Evolutionary conservation across 2,888 invertebrate species (phyloP).

Genomic region (Sussaba pulchella): DNA sequence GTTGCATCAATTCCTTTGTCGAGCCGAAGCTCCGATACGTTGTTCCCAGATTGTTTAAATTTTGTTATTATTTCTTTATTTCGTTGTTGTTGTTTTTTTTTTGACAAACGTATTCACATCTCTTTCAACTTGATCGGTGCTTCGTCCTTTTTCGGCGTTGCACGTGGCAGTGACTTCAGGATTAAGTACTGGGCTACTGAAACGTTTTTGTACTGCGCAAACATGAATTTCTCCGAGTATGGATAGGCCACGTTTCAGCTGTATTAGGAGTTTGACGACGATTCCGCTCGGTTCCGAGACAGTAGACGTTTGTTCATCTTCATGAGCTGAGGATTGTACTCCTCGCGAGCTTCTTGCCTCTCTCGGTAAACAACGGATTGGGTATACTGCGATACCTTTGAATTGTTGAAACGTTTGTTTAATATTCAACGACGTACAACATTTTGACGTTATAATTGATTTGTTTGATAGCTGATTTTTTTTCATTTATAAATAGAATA

Average conservation of each 20-base stretch:
- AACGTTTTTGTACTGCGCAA: conserved; percentile 23
- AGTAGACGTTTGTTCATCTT: conserved; percentile 65
- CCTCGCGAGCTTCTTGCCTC: conserved; percentile 67
- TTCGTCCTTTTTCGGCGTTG: conserved; percentile 18
- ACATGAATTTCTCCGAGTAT: background rate
- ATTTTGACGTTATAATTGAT: background rate
- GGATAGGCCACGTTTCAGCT: conserved; percentile 3
- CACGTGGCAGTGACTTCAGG: conserved; percentile 5
- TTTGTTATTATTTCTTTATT: conserved; percentile 6
- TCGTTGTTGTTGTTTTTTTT: background rate
- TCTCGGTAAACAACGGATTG: conserved; percentile 71
- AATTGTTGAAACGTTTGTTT: conserved; percentile 62
- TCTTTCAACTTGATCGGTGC: conserved; percentile 21
- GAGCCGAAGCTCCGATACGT: conserved; percentile 15
- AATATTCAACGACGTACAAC: background rate
- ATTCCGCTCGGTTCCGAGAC: conserved; percentile 27
- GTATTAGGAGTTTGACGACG: conserved; percentile 31
- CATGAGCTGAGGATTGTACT: conserved; percentile 68
- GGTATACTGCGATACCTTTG: conserved; percentile 74
- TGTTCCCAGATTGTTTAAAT: conserved; percentile 26
- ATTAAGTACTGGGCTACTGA: conserved; percentile 2
- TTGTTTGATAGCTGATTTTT: no score
- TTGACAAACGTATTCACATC: background rate
- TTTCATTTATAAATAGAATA: no score
- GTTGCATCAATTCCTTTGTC: conserved; percentile 33